Evolutionary conservation across 2,113 vertebrate genomes (phyloP).

Genomic region (Oryzias javanicus): DNA sequence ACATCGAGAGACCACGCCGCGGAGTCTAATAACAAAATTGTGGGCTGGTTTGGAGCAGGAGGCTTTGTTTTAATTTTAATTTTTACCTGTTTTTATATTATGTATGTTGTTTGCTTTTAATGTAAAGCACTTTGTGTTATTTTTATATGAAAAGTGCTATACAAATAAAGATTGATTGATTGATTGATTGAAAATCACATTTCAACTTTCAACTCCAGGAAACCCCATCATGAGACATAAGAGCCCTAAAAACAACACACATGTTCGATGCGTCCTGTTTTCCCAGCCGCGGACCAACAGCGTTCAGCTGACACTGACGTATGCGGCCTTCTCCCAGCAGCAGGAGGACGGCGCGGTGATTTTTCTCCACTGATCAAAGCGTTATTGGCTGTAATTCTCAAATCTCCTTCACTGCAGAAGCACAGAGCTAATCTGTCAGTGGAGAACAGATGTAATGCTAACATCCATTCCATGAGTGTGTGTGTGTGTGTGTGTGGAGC

Average conservation of each 20-base stretch:
- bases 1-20: too few species aligned
- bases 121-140: too few species aligned
- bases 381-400: conserved; percentile 51
- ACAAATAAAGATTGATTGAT: too few species aligned
- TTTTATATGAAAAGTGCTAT: too few species aligned
- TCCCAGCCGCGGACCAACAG: conserved; percentile 28
- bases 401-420: conserved; percentile 28
- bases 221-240: conserved; percentile 14
- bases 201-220: too few species aligned
- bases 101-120: too few species aligned
- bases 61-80: too few species aligned
- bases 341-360: conserved; percentile 29
- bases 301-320: conserved; percentile 42
- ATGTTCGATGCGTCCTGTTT: conserved; percentile 31
- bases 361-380: conserved; percentile 34
- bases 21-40: too few species aligned
- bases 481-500: conserved; percentile 7
- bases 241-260: conserved; percentile 26
- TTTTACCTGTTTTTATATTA: too few species aligned
- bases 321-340: conserved; percentile 38
- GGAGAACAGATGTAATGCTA: conserved; percentile 44
- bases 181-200: too few species aligned
- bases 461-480: conserved; percentile 25
- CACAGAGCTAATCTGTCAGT: conserved; percentile 44
- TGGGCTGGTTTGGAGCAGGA: too few species aligned